Evolutionary conservation across 1,140 invertebrate genomes (phyloP).

Genomic region (Bombyx mandarina): DNA sequence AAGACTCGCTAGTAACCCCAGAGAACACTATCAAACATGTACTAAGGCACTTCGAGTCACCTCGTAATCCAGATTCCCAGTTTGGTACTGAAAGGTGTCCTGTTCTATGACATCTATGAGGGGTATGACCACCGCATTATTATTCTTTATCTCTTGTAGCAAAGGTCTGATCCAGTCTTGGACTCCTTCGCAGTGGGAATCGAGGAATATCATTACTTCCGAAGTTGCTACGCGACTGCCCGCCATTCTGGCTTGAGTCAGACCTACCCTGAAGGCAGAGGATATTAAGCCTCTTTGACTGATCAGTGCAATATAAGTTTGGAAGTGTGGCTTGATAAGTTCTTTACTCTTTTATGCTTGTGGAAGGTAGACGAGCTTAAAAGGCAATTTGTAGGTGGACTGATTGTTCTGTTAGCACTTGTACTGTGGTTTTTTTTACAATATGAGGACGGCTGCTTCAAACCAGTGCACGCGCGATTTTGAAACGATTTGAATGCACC

Average conservation of each 20-base stretch:
- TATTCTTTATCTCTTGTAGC: slow-evolving; percentile 85
- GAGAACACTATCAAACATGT: neutral
- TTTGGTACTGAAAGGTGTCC: slow-evolving; percentile 86
- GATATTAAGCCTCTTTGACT: neutral
- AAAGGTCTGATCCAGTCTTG: slow-evolving; percentile 89
- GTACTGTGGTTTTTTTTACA: too few relatives aligned
- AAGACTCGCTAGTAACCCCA: neutral
- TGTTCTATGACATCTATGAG: slow-evolving; percentile 78
- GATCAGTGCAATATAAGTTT: too few relatives aligned
- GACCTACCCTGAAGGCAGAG: slow-evolving; percentile 72
- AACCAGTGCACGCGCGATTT: too few relatives aligned
- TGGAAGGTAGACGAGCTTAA: too few relatives aligned
- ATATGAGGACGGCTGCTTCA: too few relatives aligned
- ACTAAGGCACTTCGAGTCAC: slow-evolving; percentile 41
- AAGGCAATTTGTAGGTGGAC: too few relatives aligned
- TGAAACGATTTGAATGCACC: too few relatives aligned
- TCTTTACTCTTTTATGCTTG: too few relatives aligned
- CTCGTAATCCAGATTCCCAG: slow-evolving; percentile 74
- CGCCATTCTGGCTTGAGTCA: slow-evolving; percentile 86
- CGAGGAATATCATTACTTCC: slow-evolving; percentile 91
- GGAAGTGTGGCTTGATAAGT: too few relatives aligned
- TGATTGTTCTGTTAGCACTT: too few relatives aligned
- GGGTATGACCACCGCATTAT: slow-evolving; percentile 87
- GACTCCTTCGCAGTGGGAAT: slow-evolving; percentile 93
- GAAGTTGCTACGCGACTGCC: slow-evolving; percentile 82